Evolutionary conservation across 1,140 invertebrate genomes (phyloP).

Genomic region (Hyles vespertilio): DNA sequence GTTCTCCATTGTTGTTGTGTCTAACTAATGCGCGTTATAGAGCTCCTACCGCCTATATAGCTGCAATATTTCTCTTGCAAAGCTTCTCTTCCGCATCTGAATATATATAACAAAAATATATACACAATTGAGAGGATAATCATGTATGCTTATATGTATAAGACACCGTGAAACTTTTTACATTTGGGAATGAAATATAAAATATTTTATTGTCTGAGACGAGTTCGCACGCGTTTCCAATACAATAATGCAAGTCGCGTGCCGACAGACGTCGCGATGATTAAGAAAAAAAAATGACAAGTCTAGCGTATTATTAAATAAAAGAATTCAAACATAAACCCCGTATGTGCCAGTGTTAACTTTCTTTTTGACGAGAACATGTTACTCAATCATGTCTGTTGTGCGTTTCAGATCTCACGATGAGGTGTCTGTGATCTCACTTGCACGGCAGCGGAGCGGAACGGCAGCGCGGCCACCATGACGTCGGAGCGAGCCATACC

Average conservation of each 20-base stretch:
- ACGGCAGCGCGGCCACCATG: constrained; percentile 47
- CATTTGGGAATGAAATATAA: too few relatives aligned
- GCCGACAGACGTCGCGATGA: not conserved
- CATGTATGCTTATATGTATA: too few relatives aligned
- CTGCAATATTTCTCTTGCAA: too few relatives aligned
- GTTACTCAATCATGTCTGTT: constrained; percentile 4
- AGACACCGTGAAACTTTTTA: too few relatives aligned
- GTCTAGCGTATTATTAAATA: not conserved
- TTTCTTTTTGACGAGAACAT: constrained; percentile 1
- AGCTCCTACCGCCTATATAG: not conserved
- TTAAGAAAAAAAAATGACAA: constrained; percentile 1
- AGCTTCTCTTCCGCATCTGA: not conserved
- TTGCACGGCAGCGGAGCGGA: constrained; percentile 35
- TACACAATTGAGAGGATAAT: too few relatives aligned
- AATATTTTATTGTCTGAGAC: too few relatives aligned
- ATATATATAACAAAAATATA: too few relatives aligned
- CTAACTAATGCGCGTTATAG: constrained; percentile 6
- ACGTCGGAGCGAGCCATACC: constrained; percentile 81
- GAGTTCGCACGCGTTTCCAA: constrained; percentile 4
- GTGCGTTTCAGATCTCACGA: constrained; percentile 58
- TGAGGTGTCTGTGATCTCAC: constrained; percentile 59
- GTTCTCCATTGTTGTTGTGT: constrained; percentile 13
- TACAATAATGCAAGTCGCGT: not conserved
- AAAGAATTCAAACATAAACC: constrained; percentile 7
- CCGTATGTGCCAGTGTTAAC: not conserved